Conservation (phyloP, 2,888 invertebrate species). For the Euspilapteryx auroguttella region DNA sequence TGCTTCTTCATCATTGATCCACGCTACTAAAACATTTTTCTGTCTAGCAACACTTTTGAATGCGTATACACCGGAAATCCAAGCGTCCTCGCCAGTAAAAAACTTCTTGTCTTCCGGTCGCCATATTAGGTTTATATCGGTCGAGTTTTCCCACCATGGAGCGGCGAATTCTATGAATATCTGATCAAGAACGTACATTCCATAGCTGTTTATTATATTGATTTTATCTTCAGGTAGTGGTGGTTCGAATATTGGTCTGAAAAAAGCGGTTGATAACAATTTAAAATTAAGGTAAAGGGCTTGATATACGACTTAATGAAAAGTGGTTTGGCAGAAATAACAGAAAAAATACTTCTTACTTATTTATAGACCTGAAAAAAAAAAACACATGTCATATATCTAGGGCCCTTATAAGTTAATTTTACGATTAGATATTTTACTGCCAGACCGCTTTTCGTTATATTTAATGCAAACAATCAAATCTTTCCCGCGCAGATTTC, state of each 20-base stretch:
- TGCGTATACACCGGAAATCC: constrained; percentile 2
- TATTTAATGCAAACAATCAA: too few relatives aligned
- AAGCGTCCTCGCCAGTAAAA: neutral
- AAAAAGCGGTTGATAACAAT: neutral
- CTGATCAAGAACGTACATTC: constrained; percentile 62
- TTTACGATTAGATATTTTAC: neutral
- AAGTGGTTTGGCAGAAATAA: too few relatives aligned
- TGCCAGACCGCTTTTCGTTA: neutral
- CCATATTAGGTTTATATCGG: constrained; percentile 1
- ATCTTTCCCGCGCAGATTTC: too few relatives aligned
- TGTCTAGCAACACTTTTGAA: constrained; percentile 1
- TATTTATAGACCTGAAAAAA: too few relatives aligned
- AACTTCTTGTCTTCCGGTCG: neutral
- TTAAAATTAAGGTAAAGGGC: neutral
- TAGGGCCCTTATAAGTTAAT: too few relatives aligned
- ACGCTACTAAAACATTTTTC: constrained; percentile 43
- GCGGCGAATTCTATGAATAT: constrained; percentile 31
- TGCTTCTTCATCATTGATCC: constrained; percentile 56
- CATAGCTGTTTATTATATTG: constrained; percentile 42
- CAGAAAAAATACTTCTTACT: too few relatives aligned
- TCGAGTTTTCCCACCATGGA: constrained; percentile 1
- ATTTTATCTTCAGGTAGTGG: constrained; percentile 18
- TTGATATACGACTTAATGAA: neutral
- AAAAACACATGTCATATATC: too few relatives aligned
- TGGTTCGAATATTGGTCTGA: constrained; percentile 2